Evolutionary conservation across 2,113 vertebrate species (phyloP), one percentile per base, ranked within the genome.

Genomic region (Panthera leo): DNA sequence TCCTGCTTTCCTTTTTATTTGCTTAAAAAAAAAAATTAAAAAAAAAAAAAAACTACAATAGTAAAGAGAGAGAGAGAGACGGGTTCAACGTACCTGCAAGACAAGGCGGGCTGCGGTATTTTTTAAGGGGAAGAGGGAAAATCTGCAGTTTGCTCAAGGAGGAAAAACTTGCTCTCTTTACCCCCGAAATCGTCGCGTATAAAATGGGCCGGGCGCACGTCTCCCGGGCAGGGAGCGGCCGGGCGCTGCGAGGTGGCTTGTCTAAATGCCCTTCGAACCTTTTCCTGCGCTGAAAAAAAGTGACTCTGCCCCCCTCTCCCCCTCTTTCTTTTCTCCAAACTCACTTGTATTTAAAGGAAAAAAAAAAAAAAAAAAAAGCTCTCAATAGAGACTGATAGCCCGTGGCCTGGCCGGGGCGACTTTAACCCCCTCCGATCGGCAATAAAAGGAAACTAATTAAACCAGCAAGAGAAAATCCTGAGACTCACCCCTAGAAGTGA

Each of bases 401-500:
- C 98, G 98, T 98, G 99, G 99, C 99, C 98, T 99, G 98, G 98
- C 98, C 98, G 98, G 98, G 99, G 99, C 98, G 99, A 99, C 99
- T 99, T 99, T 99, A 99, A 99, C 99, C 99, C 98, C 99, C 99
- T 99, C 99, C 98, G 98, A 99, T 98, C 99, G 98, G 99, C 99
- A 99, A 99, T 99, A 99, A 99, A 99, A 99, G 98, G 98, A 99
- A 99, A 99, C 99, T 99, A 99, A 99, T 99, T 99, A 99, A 99
- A 99, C 99, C 99, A 99, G 99, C 99, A 99, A 99, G 99, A 99
- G 98, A 98, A 98, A 99, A 99, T 99, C 99, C 99, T 99, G 99
- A 99, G 99, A 99, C 99, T 99, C 99, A 99, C 99, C 99, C 99
- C 99, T 99, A 99, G 99, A 99, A 99, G 99, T 99, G 99, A 99